Evolutionary conservation across 37 sponge, comb jelly and placozoan genomes (phyloP), one percentile per base, ranked within the genome.

Genomic region (Haliclona indistincta): DNA sequence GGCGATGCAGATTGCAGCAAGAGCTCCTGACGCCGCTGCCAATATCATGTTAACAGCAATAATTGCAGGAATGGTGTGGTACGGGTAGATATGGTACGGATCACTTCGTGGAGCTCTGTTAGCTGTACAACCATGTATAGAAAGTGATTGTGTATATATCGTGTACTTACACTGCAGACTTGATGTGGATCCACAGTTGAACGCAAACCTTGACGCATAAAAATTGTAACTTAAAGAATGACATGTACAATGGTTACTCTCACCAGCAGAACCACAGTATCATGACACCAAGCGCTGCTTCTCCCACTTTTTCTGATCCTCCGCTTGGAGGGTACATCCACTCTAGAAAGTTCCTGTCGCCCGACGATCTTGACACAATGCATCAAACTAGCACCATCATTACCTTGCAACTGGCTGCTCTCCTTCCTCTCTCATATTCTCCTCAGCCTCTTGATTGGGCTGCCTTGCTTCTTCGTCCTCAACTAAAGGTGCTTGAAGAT

Each of bases 1-100:
- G 19, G 86, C 91, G 54, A 90, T 81, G 10, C 63, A 38, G 25
- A 85, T 72, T 4, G 86, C 91, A n/a, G 68, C 20, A n/a, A 83
- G 62, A 3, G 86, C 81, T 38, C 84, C 91, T 28, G 82, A 73
- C 3, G 85, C 86, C 39, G 75, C 68, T 43, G 75, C 75, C 42
- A 85, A 63, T 39, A 90, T 85, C 91, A 90, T 90, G 69, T 90
- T 90, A 62, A 90, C 53, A 4, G 91, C 91, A 70, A 90, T 90
- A 23, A 77, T 69, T 10, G 84, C 61, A 0, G 86, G 86, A 17
- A 90, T 64, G 32, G 34, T 20, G 42, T 87, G 75, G 40, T 45
- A 68, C 4, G 65, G 77, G 41, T 42, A 13, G 56, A 39, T 38
- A 17, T 74, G 36, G 28, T 38, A 30, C 26, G n/a, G n/a, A n/a